Conservation (phyloP, 2,888 invertebrate genomes). For the Agriopis leucophaearia region DNA sequence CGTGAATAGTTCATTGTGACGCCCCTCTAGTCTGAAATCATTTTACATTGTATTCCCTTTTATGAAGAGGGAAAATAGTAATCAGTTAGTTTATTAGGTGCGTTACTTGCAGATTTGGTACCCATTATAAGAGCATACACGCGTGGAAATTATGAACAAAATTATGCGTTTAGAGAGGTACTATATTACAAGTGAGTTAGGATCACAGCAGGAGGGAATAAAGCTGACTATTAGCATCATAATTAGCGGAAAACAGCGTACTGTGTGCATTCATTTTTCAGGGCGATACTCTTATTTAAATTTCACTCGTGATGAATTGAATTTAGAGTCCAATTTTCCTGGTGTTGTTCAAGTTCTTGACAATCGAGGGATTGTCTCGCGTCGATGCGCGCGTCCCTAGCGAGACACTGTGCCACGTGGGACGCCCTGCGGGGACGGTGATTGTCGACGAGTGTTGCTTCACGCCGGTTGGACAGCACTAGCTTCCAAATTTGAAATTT, state of each 20-base stretch:
- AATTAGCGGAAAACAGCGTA: slow-evolving; percentile 76
- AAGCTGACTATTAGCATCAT: slow-evolving; percentile 68
- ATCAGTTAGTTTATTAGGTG: slow-evolving; percentile 81
- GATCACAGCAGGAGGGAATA: slow-evolving; percentile 60
- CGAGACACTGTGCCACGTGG: slow-evolving; percentile 69
- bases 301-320: slow-evolving; percentile 24
- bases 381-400: slow-evolving; percentile 67
- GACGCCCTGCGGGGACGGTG: slow-evolving; percentile 77
- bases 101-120: slow-evolving; percentile 77
- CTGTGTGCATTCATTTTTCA: slow-evolving; percentile 62
- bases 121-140: slow-evolving; percentile 55
- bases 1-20: slow-evolving; percentile 78
- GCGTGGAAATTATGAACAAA: slow-evolving; percentile 32
- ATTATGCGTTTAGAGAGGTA: slow-evolving; percentile 50
- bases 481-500: slow-evolving; percentile 62
- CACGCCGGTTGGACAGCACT: slow-evolving; percentile 74
- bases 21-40: slow-evolving; percentile 78
- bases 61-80: slow-evolving; percentile 77
- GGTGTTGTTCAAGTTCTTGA: slow-evolving; percentile 47
- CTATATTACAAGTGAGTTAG: slow-evolving; percentile 60
- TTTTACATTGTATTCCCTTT: slow-evolving; percentile 77
- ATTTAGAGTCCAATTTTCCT: slow-evolving; percentile 43
- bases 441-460: slow-evolving; percentile 81
- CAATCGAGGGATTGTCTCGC: slow-evolving; percentile 69
- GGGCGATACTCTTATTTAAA: slow-evolving; percentile 39